Base-by-base conservation (phyloP, 1,140 invertebrate species). In the Trypoxylus dichotomus region DNA sequence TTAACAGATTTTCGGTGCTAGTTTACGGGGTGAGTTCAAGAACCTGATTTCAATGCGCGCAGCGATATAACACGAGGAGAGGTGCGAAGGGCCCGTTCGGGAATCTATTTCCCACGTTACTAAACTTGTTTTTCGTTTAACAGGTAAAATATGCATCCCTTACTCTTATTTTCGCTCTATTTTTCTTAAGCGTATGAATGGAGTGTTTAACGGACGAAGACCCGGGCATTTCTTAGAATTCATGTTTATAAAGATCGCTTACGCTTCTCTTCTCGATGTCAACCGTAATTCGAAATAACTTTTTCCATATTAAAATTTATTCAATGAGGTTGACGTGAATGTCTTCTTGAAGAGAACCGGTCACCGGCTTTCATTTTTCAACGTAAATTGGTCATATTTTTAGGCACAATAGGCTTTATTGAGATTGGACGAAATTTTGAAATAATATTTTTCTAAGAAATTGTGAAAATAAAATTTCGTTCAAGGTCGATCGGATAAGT, bases 61-160 rank as follows among this genome's bases (percentile, higher is more conserved):
- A 15, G 27, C 60, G 21, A 21, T 29, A 68, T 29, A 27, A 27
- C 24, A 13, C 27, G 47, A 13, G 47, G 47, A 58, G 47, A 21
- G 15, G 47, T 21, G 21, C 60, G 60, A 29, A 25, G 60, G 74
- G 32, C 74, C 74, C 74, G 43, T 75, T 13, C 21, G 27, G 24
- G 74, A 75, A 75, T 54, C 25, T 54, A 47, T 75, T 75, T 75
- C 74, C 74, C 74, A 75, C 74, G 74, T 75, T 54, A 43, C 25
- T 43, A 54, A 54, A 75, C 74, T 75, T 75, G 74, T 75, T 75
- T 75, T 75, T 54, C 74, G 43, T 54, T 47, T 54, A 54, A 75
- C 74, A 75, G 74, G 74, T 75, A 75, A 75, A 75, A 75, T 75
- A 75, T 75, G 74, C 74, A 75, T 75, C 74, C 72, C 43, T 54